These are phyloP conservation scores for Pelvicachromis taeniatus DNA, from an alignment of 2,113 vertebrate genomes.

Conservation along the genomic window DNA sequence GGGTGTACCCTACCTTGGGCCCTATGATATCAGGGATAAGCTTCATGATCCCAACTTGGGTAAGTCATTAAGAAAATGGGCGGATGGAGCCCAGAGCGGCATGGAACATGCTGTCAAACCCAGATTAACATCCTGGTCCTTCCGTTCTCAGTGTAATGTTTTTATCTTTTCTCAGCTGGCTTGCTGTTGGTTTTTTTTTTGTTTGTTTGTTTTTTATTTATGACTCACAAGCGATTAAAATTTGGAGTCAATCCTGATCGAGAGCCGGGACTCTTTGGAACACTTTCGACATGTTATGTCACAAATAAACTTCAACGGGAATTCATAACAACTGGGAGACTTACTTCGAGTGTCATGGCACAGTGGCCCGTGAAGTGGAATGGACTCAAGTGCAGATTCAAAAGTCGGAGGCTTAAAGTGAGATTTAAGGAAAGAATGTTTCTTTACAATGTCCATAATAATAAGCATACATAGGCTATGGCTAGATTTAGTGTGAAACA, in stretches of 20 bases:
- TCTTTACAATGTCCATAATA: no score
- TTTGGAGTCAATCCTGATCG: not conserved
- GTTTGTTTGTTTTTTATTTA: accelerated
- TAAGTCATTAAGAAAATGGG: not conserved
- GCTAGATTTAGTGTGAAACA: no score
- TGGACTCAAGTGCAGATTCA: no score
- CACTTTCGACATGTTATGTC: not conserved
- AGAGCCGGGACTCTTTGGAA: not conserved
- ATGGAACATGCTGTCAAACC: not conserved
- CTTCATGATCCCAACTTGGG: not conserved
- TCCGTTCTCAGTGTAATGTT: not conserved
- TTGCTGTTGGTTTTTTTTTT: not conserved
- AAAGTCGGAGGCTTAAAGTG: no score
- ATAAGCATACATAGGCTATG: no score
- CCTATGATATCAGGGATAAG: not conserved
- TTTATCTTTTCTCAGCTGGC: not conserved
- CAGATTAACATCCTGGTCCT: accelerated
- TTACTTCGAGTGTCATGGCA: no score
- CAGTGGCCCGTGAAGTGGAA: no score
- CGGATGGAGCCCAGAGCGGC: not conserved
- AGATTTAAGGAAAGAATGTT: no score
- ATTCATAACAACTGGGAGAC: no score
- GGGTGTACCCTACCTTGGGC: not conserved
- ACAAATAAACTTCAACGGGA: not conserved
- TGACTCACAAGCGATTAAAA: not conserved